phyloP scores from a whole-genome alignment of 2,888 invertebrate genomes.

The Brenthis daphne region DNA sequence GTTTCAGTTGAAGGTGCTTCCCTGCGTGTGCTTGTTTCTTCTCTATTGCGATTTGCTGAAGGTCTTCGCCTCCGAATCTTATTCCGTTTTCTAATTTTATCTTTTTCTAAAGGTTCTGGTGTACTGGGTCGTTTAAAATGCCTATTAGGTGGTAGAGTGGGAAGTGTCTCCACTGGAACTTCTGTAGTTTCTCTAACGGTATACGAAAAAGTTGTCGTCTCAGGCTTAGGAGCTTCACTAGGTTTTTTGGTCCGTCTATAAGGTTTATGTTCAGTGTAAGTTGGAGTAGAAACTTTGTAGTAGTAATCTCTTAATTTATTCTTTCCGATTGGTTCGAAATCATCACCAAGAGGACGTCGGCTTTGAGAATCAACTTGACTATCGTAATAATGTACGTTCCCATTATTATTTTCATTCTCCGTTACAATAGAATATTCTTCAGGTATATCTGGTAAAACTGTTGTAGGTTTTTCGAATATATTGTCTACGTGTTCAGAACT shows the following conservation, averaged over 20 bases:
- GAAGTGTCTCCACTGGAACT: slow-evolving; percentile 60
- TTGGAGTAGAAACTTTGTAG: slow-evolving; percentile 71
- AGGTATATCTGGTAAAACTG: slow-evolving; percentile 56
- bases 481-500: slow-evolving; percentile 53
- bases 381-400: slow-evolving; percentile 71
- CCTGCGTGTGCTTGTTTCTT: slow-evolving; percentile 55
- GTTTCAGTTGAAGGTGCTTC: slow-evolving; percentile 54
- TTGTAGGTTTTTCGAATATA: slow-evolving; percentile 57
- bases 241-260: slow-evolving; percentile 71
- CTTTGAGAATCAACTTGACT: slow-evolving; percentile 72
- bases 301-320: slow-evolving; percentile 76
- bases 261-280: slow-evolving; percentile 61
- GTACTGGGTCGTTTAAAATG: slow-evolving; percentile 72
- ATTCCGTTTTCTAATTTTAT: slow-evolving; percentile 69
- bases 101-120: slow-evolving; percentile 58
- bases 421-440: slow-evolving; percentile 74
- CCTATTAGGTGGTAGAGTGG: slow-evolving; percentile 73
- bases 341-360: slow-evolving; percentile 72
- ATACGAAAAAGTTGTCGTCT: slow-evolving; percentile 50
- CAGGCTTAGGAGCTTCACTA: slow-evolving; percentile 51
- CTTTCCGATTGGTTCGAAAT: slow-evolving; percentile 73
- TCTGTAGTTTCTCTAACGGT: slow-evolving; percentile 55
- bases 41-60: slow-evolving; percentile 58
- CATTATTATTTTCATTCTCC: slow-evolving; percentile 69
- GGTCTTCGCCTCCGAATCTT: slow-evolving; percentile 76